phyloP scores from a whole-genome alignment of 2,113 vertebrate species.

The Melanostigma gelatinosum region DNA sequence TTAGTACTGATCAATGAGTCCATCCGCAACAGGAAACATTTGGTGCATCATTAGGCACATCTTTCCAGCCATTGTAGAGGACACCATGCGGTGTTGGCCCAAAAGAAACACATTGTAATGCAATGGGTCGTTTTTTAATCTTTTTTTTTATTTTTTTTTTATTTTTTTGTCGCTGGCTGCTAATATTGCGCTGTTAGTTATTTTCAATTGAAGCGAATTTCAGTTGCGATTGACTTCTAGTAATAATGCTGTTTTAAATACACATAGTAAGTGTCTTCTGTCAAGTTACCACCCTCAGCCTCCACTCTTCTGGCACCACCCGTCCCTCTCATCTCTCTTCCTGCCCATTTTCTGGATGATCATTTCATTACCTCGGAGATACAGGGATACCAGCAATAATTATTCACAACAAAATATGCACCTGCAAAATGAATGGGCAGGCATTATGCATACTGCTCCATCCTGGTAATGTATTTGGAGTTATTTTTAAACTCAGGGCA shows the following conservation, averaged over 20 bases:
- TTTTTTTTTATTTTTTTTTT: background rate
- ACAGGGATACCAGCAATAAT: conserved; percentile 49
- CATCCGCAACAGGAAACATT: conserved; percentile 48
- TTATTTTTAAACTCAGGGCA: conserved; percentile 63
- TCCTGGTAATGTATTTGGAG: conserved; percentile 60
- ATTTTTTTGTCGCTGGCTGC: background rate
- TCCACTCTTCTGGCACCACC: conserved; percentile 38
- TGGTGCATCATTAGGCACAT: conserved; percentile 50
- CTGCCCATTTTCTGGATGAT: background rate
- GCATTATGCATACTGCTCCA: conserved; percentile 59
- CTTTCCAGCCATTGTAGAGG: conserved; percentile 39
- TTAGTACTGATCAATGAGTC: conserved; percentile 54
- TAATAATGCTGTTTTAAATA: conserved; percentile 33
- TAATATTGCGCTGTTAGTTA: background rate
- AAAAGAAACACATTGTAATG: conserved; percentile 7
- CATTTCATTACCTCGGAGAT: conserved; percentile 47
- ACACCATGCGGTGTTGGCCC: conserved; percentile 18
- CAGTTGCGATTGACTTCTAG: conserved; percentile 12
- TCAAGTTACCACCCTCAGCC: conserved; percentile 8
- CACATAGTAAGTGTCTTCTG: conserved; percentile 10
- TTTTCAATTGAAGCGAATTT: conserved; percentile 24
- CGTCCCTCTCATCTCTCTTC: conserved; percentile 27
- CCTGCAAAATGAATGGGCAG: conserved; percentile 63
- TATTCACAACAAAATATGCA: conserved; percentile 60
- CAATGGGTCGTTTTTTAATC: background rate